Base-by-base conservation (phyloP, 53 echinoderm and acorn worm genomes). In the Apostichopus leukothele region DNA sequence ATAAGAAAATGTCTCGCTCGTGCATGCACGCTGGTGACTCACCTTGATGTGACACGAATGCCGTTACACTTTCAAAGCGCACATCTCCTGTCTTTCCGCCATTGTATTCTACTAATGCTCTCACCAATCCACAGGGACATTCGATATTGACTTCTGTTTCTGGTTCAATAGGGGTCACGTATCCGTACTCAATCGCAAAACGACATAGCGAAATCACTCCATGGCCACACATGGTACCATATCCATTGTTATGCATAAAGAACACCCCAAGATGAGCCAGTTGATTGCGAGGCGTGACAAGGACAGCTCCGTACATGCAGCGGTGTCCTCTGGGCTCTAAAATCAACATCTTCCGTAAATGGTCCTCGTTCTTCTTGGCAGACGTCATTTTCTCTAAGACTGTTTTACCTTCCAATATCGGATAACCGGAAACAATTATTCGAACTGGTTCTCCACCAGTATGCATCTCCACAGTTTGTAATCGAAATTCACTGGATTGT, bases 71-170 rank as follows among this genome's bases (percentile, higher is more conserved):
- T 73, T 92, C 79, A 89, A 96, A 96, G 52, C 93, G 50, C 11
- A 92, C 90, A 55, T 53, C 22, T 3, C 94, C 96, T 5, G 83
- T 83, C 18, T 53, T 83, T 19, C 75, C 92, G 16, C 91, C 79
- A n/a, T 59, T 59, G 77, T 87, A 94, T 85, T 94, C 92, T 52
- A 96, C 94, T 52, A 92, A 90, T 25, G 86, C 81, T 79, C 74
- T 93, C 52, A 96, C 96, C 77, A 94, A 79, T n/a, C 96, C 96
- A 79, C 96, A 96, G 0, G 96, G 96, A 60, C 96, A 96, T 81
- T 96, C 93, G 68, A 96, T 88, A 75, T 91, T 90, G 54, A 96
- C 92, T 53, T 81, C 86, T 6, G 95, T 93, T 78, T 96, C 96
- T 54, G 60, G 60, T 83, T 83, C 83, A 50, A 18, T 5, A 5